A percentile compares a stretch with the other conserved stretches of the same genome.
These are phyloP conservation scores for Thinocorus orbignyianus DNA, from an alignment of 2,113 vertebrate genomes.

Conservation along the genomic window DNA sequence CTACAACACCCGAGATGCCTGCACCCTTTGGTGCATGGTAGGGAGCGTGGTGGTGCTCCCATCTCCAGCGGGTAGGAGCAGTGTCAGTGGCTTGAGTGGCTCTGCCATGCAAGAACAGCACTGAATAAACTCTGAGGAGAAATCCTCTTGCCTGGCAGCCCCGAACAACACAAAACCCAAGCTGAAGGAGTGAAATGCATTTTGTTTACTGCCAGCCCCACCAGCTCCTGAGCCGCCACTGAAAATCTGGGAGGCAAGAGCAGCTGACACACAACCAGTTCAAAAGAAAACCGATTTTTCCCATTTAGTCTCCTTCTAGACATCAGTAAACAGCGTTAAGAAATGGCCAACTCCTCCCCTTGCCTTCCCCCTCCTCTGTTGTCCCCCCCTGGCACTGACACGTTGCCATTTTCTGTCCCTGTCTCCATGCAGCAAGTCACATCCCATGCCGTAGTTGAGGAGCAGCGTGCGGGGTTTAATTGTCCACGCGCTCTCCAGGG, in stretches of 20 bases:
- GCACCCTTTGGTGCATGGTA: neutral
- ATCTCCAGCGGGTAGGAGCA: neutral
- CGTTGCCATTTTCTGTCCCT: conserved; percentile 1
- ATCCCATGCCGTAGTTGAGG: neutral
- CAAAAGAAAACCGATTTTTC: neutral
- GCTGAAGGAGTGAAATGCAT: neutral
- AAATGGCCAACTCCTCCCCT: neutral
- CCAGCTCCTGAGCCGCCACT: neutral
- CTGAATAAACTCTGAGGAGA: neutral
- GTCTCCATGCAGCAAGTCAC: conserved; percentile 14
- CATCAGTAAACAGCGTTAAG: neutral
- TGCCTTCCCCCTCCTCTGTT: neutral
- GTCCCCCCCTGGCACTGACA: neutral
- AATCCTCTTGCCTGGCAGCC: neutral
- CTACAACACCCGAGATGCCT: fast-evolving
- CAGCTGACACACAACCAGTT: neutral
- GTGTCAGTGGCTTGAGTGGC: neutral
- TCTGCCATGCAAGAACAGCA: neutral
- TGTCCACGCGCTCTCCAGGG: neutral
- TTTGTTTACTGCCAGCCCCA: neutral
- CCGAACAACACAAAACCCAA: neutral
- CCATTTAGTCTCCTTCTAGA: neutral
- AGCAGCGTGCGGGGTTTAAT: neutral
- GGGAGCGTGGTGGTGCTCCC: neutral
- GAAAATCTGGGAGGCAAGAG: neutral